Evolutionary conservation across 2,797 vertebrate species (phyloP), one percentile per base, ranked within the genome.

Genomic region (Sebastes baramenuke): DNA sequence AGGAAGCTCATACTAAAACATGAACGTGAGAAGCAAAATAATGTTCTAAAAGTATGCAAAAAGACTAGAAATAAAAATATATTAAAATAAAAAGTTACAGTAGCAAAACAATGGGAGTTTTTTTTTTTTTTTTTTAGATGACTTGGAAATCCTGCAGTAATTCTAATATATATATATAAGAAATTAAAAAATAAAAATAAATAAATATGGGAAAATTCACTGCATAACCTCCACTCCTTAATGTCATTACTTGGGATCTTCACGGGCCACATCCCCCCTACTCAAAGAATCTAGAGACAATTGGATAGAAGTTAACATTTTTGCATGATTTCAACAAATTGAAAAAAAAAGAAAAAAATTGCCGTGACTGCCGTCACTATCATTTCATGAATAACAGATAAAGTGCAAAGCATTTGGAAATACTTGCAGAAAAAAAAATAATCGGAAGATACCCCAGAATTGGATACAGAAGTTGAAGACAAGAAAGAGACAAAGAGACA

Each of bases 401-500:
- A 84, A 77, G 34, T 73, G 67, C 22, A 80, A 80, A 76, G 76
- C 87, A 90, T 88, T 75, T 81, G 64, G 27, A 84, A 42, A 79
- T 52, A 81, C 61, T 82, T 58, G 58, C 36, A 54, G n/a, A 18
- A 32, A 34, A 60, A 36, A 27, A 60, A 34, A 42, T 30, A 69
- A 69, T 86, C 64, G 58, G 72, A 87, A 91, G 91, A 93, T 81
- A 92, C 89, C 95, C 95, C 94, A 93, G 94, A 95, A 95, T 95
- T 95, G 95, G 95, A 95, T 89, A 93, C 84, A 89, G 83, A 90
- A 88, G 82, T 93, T 83, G 81, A 93, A 94, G 91, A 91, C 88
- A 93, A 93, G 83, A 93, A 93, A 93, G 91, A 93, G 90, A 94
- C 94, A 94, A 88, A 93, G 90, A 94, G 89, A 93, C 89, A 94